Evolutionary conservation across 2,888 invertebrate genomes (phyloP).

Genomic region (Xestoiulus laeticollis): DNA sequence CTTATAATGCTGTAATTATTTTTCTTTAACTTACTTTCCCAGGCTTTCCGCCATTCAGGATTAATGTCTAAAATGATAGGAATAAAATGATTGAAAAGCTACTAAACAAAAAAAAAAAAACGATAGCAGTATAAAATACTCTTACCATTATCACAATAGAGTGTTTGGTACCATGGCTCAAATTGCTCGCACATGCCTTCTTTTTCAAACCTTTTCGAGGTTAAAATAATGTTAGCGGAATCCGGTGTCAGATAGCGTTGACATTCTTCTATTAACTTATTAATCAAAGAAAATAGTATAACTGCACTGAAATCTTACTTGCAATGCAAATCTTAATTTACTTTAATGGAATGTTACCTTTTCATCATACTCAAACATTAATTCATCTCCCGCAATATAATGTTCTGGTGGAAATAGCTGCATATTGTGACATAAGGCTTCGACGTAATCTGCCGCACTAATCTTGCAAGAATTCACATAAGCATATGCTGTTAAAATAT

Average conservation of each 20-base stretch:
- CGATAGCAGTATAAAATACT: slow-evolving; percentile 44
- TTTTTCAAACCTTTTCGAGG: slow-evolving; percentile 71
- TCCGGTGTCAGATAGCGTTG: slow-evolving; percentile 73
- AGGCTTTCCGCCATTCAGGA: slow-evolving; percentile 71
- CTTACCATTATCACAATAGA: slow-evolving; percentile 74
- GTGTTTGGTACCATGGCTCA: slow-evolving; percentile 86
- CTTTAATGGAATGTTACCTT: slow-evolving; percentile 65
- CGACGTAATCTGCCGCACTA: slow-evolving; percentile 78
- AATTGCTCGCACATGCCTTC: slow-evolving; percentile 70
- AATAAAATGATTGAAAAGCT: neutral
- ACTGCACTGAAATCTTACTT: neutral
- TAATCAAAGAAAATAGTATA: slow-evolving; percentile 54
- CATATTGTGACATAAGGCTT: slow-evolving; percentile 79
- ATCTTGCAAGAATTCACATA: slow-evolving; percentile 57
- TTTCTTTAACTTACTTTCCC: slow-evolving; percentile 66
- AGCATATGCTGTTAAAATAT: neutral
- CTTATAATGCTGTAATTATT: neutral
- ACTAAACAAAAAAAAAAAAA: no score
- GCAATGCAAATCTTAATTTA: slow-evolving; percentile 34
- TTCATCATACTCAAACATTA: slow-evolving; percentile 81
- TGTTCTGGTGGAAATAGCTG: slow-evolving; percentile 81
- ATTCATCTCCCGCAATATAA: slow-evolving; percentile 78
- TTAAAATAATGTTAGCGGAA: slow-evolving; percentile 75
- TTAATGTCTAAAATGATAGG: slow-evolving; percentile 69
- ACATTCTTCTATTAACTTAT: slow-evolving; percentile 71